Percentiles rank a stretch among this genome's conserved stretches.
These are phyloP conservation scores for Calyptommatus sinebrachiatus DNA, from an alignment of 2,113 vertebrate genomes.

Conservation along the genomic window DNA sequence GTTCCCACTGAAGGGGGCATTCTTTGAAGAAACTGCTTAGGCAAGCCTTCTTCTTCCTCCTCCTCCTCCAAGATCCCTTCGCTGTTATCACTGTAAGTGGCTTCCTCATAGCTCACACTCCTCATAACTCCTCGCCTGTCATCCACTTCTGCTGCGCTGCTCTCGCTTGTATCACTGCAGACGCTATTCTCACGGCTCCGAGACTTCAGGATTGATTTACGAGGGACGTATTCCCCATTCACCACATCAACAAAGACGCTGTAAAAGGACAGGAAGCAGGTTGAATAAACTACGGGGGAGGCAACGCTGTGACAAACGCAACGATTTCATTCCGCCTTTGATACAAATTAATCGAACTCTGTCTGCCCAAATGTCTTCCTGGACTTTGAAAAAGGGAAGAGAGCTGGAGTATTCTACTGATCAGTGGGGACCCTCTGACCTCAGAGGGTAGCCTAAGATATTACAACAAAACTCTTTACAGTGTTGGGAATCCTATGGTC, in stretches of 20 bases:
- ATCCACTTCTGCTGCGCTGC: slow-evolving; percentile 82
- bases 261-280: slow-evolving; percentile 44
- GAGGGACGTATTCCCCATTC: slow-evolving; percentile 88
- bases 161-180: slow-evolving; percentile 89
- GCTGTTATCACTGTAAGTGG: slow-evolving; percentile 77
- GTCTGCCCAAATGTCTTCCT: slow-evolving; percentile 44
- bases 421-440: slow-evolving; percentile 17
- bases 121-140: slow-evolving; percentile 80
- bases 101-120: slow-evolving; percentile 76
- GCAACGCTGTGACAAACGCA: slow-evolving; percentile 56
- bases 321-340: slow-evolving; percentile 51
- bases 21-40: slow-evolving; percentile 68
- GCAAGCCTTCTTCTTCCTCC: slow-evolving; percentile 63
- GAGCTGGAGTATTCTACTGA: slow-evolving; percentile 31
- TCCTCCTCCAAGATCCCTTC: slow-evolving; percentile 82
- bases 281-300: slow-evolving; percentile 53
- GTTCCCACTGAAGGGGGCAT: slow-evolving; percentile 60
- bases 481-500: too few species aligned
- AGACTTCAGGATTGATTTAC: slow-evolving; percentile 96
- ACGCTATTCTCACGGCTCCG: slow-evolving; percentile 97
- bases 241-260: slow-evolving; percentile 96
- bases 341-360: slow-evolving; percentile 58
- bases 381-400: slow-evolving; percentile 40
- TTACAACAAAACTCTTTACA: neutral
- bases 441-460: slow-evolving; percentile 9